Conservation (phyloP, 2,113 vertebrate genomes). For the Chloroceryle aenea region DNA sequence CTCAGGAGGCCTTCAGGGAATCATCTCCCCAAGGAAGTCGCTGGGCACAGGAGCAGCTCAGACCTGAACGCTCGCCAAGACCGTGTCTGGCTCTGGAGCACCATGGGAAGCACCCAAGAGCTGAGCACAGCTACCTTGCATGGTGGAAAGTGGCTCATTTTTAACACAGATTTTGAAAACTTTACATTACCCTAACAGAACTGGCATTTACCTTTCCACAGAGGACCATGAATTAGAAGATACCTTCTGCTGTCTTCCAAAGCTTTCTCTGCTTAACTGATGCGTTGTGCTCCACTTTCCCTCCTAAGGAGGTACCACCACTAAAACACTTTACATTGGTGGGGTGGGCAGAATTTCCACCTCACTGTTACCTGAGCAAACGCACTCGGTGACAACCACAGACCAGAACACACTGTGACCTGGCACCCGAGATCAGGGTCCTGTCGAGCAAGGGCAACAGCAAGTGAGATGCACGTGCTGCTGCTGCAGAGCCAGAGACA, state of each 20-base stretch:
- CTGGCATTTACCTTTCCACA: background rate
- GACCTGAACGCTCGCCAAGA: rapidly evolving
- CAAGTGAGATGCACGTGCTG: rapidly evolving
- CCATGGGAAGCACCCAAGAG: rapidly evolving
- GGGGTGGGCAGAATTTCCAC: background rate
- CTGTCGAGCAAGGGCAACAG: background rate
- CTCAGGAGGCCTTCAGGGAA: background rate
- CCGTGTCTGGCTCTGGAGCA: background rate
- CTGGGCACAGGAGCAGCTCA: background rate
- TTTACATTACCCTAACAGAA: background rate
- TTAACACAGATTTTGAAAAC: background rate
- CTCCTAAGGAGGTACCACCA: background rate
- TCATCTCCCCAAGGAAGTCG: background rate
- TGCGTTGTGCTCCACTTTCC: background rate
- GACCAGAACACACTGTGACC: rapidly evolving
- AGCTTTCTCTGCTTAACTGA: background rate
- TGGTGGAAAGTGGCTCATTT: background rate
- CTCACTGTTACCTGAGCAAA: background rate
- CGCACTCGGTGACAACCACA: background rate
- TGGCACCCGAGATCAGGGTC: rapidly evolving
- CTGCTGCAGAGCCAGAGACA: background rate
- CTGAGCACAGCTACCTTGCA: background rate
- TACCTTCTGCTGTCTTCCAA: background rate
- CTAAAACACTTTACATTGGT: background rate
- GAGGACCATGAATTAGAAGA: background rate